Evolutionary conservation across 2,113 vertebrate species (phyloP), one percentile per base, ranked within the genome.

Genomic region (Salminus brasiliensis): DNA sequence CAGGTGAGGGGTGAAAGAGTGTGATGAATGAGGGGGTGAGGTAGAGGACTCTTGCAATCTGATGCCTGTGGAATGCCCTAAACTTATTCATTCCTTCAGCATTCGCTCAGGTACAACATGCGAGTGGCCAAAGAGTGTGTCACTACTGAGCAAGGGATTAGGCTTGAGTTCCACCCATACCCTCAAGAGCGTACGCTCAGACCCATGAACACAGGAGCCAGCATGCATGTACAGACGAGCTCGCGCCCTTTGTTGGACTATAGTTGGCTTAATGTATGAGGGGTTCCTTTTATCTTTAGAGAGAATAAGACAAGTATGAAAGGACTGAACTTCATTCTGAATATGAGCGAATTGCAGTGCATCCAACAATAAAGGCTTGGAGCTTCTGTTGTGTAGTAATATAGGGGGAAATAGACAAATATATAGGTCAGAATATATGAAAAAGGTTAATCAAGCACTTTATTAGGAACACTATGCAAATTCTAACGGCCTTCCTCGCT

Each of bases 41-140:
- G 87, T 85, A 73, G 86, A 87, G 60, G 59, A 41, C 76, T 65
- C 69, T 65, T 76, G 92, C 88, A 93, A 94, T 86, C 81, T 49
- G 91, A 93, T 90, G 86, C 90, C 86, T 78, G 21, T 87, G 82
- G 88, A 91, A 88, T 82, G 65, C 30, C 41, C 16, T 59, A 53
- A 74, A 78, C 63, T 32, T 39, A 76, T 45, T 66, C 13, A 21
- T 34, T 66, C 60, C 57, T 72, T 69, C 72, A 55, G 32, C 30
- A 0, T 27, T 76, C 86, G 88, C 84, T 87, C 85, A 91, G 88
- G 87, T 89, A 90, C 88, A 91, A 52, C 67, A 60, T 53, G n/a
- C 60, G 43, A 79, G 55, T 47, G 21, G 32, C 63, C 53, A 70
- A 70, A 75, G 55, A 27, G 59, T 70, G 43, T 21, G 41, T 75